Percentiles rank a stretch among this genome's conserved stretches.
Conservation (phyloP, 2,888 invertebrate genomes). For the Thyatira batis region DNA sequence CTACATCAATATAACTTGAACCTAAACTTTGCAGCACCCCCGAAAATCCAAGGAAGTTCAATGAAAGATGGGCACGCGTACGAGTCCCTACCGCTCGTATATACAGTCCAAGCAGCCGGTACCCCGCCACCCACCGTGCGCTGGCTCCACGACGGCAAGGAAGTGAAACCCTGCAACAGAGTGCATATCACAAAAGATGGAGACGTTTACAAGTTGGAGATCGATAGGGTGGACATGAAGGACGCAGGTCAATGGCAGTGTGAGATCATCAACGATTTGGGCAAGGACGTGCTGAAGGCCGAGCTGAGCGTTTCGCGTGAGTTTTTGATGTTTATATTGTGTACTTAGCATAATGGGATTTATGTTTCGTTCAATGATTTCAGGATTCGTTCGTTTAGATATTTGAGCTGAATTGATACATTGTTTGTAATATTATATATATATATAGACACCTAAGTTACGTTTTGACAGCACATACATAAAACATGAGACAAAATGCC, state of each 20-base stretch:
- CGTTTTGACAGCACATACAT: too few species aligned
- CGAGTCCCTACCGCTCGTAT: slow-evolving; percentile 91
- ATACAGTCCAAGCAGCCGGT: slow-evolving; percentile 89
- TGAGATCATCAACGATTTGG: slow-evolving; percentile 90
- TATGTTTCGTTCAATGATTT: too few species aligned
- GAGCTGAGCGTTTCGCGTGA: slow-evolving; percentile 88
- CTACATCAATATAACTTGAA: background rate
- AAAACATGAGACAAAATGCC: too few species aligned
- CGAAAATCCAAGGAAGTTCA: slow-evolving; percentile 87
- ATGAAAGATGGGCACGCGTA: slow-evolving; percentile 88
- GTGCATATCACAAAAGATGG: slow-evolving; percentile 85
- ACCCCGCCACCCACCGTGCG: slow-evolving; percentile 89
- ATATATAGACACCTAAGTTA: too few species aligned
- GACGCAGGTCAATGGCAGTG: slow-evolving; percentile 94
- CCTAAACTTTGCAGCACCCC: slow-evolving; percentile 80
- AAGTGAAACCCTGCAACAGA: slow-evolving; percentile 84
- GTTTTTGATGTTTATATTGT: too few species aligned
- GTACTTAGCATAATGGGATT: too few species aligned
- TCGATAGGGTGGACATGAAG: slow-evolving; percentile 85
- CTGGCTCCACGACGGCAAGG: slow-evolving; percentile 90
- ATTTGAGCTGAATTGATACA: too few species aligned
- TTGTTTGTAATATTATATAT: too few species aligned
- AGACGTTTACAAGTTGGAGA: slow-evolving; percentile 87
- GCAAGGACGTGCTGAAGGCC: slow-evolving; percentile 88
- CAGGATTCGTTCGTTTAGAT: too few species aligned